Conservation (phyloP, 2,888 invertebrate species). For the Diadromus collaris region DNA sequence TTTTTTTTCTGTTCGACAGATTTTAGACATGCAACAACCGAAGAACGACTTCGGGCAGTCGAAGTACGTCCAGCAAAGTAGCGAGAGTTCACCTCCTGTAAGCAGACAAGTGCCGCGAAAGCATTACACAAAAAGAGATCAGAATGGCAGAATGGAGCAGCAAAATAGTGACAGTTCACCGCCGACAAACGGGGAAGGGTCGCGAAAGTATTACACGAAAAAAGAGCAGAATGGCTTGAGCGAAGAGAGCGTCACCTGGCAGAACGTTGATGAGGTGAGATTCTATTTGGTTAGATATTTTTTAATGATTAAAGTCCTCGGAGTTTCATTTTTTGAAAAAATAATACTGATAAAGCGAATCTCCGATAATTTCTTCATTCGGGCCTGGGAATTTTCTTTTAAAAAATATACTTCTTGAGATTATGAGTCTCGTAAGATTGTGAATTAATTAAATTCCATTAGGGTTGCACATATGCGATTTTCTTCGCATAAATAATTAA, state of each 20-base stretch:
- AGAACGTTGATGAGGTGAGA: constrained; percentile 61
- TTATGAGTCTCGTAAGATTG: constrained; percentile 11
- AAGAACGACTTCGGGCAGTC: constrained; percentile 45
- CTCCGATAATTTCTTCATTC: not conserved
- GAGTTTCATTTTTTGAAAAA: not conserved
- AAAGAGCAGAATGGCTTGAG: constrained; percentile 73
- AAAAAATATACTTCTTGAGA: constrained; percentile 15
- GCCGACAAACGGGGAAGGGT: constrained; percentile 72
- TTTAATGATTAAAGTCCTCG: not conserved
- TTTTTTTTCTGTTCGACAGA: constrained; percentile 62
- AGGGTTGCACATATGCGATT: not conserved
- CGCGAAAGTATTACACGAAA: constrained; percentile 74
- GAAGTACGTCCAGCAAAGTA: constrained; percentile 55
- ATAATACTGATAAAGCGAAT: not conserved
- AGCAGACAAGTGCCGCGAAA: constrained; percentile 75
- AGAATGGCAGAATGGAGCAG: constrained; percentile 68
- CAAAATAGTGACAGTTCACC: constrained; percentile 70
- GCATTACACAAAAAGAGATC: constrained; percentile 74
- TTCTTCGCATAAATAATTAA: not conserved
- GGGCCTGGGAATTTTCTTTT: not conserved
- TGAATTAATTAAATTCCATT: not conserved
- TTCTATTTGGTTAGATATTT: not conserved
- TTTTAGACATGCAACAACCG: constrained; percentile 76
- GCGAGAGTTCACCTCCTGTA: constrained; percentile 68
- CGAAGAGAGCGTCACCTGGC: constrained; percentile 75